These are phyloP conservation scores for Austrolebias charrua DNA, from an alignment of 2,797 vertebrate genomes.

Conservation along the genomic window DNA sequence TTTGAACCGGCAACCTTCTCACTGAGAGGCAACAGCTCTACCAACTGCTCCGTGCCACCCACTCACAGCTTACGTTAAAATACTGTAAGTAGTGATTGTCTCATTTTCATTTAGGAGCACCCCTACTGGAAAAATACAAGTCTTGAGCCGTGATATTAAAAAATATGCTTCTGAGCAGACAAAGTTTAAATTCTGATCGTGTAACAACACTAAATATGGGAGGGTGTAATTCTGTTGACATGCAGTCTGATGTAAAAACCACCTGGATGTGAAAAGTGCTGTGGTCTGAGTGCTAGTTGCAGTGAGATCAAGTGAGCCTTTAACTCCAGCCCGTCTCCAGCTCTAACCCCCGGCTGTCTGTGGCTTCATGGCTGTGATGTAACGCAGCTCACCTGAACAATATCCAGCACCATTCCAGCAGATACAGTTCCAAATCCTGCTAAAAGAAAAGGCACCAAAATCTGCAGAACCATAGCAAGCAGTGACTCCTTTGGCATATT, in stretches of 20 bases:
- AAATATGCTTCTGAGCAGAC: no score
- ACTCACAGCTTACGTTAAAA: background rate
- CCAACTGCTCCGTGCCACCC: no score
- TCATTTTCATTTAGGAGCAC: no score
- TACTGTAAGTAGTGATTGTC: no score
- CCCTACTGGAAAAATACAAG: background rate
- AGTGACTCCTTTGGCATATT: constrained; percentile 92
- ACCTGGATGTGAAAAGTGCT: background rate
- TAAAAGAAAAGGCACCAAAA: constrained; percentile 91
- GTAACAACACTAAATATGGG: no score
- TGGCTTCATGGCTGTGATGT: constrained; percentile 12
- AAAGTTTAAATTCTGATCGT: no score
- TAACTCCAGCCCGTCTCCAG: constrained; percentile 8
- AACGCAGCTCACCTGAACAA: constrained; percentile 86
- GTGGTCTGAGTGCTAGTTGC: background rate
- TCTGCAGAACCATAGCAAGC: constrained; percentile 91
- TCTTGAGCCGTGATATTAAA: no score
- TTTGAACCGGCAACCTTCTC: no score
- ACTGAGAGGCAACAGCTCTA: no score
- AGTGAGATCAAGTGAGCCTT: background rate
- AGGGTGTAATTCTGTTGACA: no score
- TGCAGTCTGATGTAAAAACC: background rate
- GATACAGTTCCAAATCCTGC: constrained; percentile 97
- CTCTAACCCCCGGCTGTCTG: background rate
- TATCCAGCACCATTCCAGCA: constrained; percentile 95